Conservation (phyloP, 1,140 invertebrate genomes). For the Parasteatoda tepidariorum region DNA sequence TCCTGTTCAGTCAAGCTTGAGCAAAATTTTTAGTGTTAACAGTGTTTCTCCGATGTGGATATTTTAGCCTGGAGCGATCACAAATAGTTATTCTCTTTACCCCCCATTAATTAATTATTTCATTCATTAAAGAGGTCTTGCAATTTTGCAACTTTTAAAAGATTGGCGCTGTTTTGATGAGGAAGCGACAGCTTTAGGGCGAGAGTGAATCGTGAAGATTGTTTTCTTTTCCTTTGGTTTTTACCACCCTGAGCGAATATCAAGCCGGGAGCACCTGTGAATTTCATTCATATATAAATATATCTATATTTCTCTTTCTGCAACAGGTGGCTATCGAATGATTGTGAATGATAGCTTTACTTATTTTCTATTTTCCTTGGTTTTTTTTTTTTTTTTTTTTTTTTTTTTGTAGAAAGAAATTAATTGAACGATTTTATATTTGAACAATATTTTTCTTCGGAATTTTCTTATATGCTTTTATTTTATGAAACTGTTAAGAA, state of each 20-base stretch:
- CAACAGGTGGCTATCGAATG: slow-evolving; percentile 14
- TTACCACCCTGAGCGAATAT: background rate
- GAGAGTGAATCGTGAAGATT: background rate
- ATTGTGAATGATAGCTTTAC: background rate
- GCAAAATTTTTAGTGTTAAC: too few relatives aligned
- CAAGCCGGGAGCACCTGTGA: background rate
- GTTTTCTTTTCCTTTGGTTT: background rate
- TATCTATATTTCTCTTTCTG: background rate
- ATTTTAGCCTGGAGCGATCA: too few relatives aligned
- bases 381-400: background rate
- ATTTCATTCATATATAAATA: background rate
- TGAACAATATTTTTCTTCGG: background rate
- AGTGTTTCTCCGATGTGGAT: too few relatives aligned
- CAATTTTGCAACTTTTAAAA: too few relatives aligned
- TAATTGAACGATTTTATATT: too few relatives aligned
- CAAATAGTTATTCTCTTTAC: too few relatives aligned
- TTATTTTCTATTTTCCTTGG: background rate
- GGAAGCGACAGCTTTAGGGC: slow-evolving; percentile 12
- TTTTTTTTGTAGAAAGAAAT: background rate
- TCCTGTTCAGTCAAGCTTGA: too few relatives aligned
- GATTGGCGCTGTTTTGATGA: background rate
- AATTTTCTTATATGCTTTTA: background rate
- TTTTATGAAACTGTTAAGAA: background rate
- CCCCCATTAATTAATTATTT: too few relatives aligned
- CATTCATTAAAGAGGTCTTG: too few relatives aligned